Conservation (phyloP, 2,888 invertebrate genomes). For the Lucinisca nassula region DNA sequence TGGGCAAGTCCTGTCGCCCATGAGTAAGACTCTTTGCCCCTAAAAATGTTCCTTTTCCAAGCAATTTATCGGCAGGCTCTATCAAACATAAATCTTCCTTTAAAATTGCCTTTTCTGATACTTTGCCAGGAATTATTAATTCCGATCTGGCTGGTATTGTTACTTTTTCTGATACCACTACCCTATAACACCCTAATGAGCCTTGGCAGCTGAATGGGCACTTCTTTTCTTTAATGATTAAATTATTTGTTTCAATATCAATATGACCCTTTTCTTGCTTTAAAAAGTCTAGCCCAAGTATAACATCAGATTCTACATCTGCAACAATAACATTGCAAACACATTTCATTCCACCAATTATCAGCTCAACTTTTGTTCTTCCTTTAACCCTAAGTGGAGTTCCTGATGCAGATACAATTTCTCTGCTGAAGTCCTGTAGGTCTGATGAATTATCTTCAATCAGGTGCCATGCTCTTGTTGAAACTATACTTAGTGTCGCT, state of each 20-base stretch:
- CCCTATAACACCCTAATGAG: constrained; percentile 21
- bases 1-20: constrained; percentile 29
- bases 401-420: constrained; percentile 1
- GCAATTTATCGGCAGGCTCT: constrained; percentile 22
- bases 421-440: background rate
- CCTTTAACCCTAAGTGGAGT: background rate
- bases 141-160: constrained; percentile 43
- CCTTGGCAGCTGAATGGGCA: too few species aligned
- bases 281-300: background rate
- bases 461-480: background rate
- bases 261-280: background rate
- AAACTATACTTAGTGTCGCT: constrained; percentile 21
- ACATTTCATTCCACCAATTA: too few species aligned
- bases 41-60: constrained; percentile 12
- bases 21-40: constrained; percentile 49
- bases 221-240: too few species aligned
- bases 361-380: too few species aligned
- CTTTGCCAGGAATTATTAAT: constrained; percentile 9
- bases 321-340: too few species aligned
- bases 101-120: background rate
- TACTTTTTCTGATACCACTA: background rate
- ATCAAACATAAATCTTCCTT: constrained; percentile 10
- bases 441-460: background rate
- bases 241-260: too few species aligned
- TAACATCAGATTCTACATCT: too few species aligned